A percentile compares a stretch with the other conserved stretches of the same genome.
Conservation (phyloP, 2,797 vertebrate species). For the Otolemur crassicaudatus region DNA sequence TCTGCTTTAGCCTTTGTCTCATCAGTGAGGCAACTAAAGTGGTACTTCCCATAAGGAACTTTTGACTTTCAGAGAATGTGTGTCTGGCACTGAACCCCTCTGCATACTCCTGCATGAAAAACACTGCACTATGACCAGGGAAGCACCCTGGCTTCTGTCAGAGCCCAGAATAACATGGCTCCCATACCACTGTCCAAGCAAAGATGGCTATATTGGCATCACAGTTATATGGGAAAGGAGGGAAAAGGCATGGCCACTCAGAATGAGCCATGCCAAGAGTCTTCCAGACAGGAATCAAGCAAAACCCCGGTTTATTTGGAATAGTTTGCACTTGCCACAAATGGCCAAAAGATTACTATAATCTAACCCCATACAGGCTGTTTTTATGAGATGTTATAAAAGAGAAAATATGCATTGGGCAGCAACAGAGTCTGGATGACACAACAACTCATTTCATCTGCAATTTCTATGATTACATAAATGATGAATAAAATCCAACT, state of each 20-base stretch:
- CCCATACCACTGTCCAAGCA: background rate
- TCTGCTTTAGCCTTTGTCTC: background rate
- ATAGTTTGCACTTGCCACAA: slow-evolving; percentile 62
- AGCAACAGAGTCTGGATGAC: slow-evolving; percentile 12
- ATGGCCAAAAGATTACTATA: slow-evolving; percentile 51
- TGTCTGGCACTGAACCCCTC: background rate
- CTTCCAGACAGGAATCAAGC: slow-evolving; percentile 29
- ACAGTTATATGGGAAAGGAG: background rate
- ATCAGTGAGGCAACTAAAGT: background rate
- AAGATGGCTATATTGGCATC: background rate
- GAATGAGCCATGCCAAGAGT: background rate
- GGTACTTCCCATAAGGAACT: background rate
- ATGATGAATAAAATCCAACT: slow-evolving; percentile 73
- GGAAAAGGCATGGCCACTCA: background rate
- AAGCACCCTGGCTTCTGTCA: background rate
- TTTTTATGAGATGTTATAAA: slow-evolving; percentile 69
- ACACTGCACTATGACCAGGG: background rate
- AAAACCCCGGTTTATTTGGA: slow-evolving; percentile 32
- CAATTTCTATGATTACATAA: slow-evolving; percentile 75
- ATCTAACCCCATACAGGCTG: slow-evolving; percentile 53
- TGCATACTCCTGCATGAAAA: background rate
- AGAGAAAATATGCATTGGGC: slow-evolving; percentile 30
- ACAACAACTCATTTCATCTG: slow-evolving; percentile 67
- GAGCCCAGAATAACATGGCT: background rate
- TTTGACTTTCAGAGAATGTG: background rate